phyloP scores from a whole-genome alignment of 2,113 vertebrate genomes.

The Otolemur garnettii region DNA sequence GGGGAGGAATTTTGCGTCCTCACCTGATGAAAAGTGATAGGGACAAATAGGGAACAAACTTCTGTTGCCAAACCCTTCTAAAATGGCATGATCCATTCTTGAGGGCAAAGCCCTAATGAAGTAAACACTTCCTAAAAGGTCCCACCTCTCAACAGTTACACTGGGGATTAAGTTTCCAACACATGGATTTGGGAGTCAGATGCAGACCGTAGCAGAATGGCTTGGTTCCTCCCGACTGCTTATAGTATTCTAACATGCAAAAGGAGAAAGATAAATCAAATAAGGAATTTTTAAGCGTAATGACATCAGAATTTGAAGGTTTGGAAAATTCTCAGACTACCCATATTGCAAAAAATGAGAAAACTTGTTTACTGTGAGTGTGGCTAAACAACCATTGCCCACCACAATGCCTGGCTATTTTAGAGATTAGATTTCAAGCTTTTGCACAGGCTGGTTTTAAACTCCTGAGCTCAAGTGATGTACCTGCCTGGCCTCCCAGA shows the following conservation, averaged over 20 bases:
- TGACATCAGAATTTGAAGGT: background rate
- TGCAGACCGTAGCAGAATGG: background rate
- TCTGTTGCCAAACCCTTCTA: background rate
- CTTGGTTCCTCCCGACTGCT: background rate
- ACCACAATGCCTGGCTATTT: too few relatives aligned
- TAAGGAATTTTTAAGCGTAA: background rate
- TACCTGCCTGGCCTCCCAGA: too few relatives aligned
- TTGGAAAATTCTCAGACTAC: background rate
- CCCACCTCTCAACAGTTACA: background rate
- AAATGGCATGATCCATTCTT: background rate
- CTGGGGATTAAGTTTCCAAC: background rate
- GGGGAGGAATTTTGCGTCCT: background rate
- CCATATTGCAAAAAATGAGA: background rate
- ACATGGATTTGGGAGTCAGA: background rate
- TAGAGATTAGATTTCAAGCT: too few relatives aligned
- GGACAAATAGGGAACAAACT: background rate
- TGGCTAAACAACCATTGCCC: background rate
- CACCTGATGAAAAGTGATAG: too few relatives aligned
- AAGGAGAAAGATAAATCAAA: background rate
- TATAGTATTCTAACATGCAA: background rate
- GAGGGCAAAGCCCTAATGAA: background rate
- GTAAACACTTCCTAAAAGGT: background rate
- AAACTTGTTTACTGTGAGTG: background rate
- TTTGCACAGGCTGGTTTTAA: too few relatives aligned
- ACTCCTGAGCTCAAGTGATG: too few relatives aligned